phyloP scores from a whole-genome alignment of 2,888 invertebrate species.

The Campoplex nolae region DNA sequence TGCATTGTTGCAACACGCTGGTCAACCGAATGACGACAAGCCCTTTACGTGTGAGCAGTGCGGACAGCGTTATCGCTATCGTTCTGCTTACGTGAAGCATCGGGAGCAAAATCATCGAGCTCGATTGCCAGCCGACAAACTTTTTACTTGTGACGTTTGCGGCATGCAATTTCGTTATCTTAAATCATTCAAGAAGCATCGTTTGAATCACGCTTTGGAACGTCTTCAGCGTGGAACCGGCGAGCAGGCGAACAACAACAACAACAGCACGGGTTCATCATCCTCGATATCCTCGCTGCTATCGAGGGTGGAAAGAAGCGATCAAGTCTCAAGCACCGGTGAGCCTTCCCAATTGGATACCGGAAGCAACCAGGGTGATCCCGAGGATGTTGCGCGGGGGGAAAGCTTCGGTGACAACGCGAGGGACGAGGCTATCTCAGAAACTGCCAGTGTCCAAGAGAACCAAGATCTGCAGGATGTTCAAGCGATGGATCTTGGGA shows the following conservation, averaged over 20 bases:
- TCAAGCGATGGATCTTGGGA: conserved; percentile 86
- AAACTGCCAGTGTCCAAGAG: conserved; percentile 77
- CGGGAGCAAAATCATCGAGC: conserved; percentile 96
- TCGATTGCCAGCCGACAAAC: conserved; percentile 93
- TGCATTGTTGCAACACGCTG: conserved; percentile 93
- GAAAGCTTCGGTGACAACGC: conserved; percentile 71
- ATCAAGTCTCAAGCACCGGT: conserved; percentile 91
- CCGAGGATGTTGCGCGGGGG: conserved; percentile 80
- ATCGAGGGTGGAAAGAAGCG: conserved; percentile 85
- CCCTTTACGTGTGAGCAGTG: conserved; percentile 97
- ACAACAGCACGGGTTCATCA: conserved; percentile 49
- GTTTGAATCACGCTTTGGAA: conserved; percentile 94
- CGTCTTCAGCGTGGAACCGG: conserved; percentile 89
- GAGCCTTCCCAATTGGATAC: conserved; percentile 87
- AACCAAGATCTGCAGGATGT: conserved; percentile 69
- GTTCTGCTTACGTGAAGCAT: conserved; percentile 93
- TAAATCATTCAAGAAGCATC: conserved; percentile 95
- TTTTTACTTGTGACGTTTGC: conserved; percentile 96
- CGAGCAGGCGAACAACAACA: conserved; percentile 75
- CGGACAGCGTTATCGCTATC: conserved; percentile 95
- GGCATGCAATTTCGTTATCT: conserved; percentile 96
- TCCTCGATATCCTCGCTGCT: conserved; percentile 46
- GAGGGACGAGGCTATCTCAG: conserved; percentile 82
- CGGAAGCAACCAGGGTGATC: conserved; percentile 85
- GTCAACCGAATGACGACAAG: conserved; percentile 90